Base-by-base conservation (phyloP, 2,113 vertebrate genomes). In the Macroglossus sobrinus region DNA sequence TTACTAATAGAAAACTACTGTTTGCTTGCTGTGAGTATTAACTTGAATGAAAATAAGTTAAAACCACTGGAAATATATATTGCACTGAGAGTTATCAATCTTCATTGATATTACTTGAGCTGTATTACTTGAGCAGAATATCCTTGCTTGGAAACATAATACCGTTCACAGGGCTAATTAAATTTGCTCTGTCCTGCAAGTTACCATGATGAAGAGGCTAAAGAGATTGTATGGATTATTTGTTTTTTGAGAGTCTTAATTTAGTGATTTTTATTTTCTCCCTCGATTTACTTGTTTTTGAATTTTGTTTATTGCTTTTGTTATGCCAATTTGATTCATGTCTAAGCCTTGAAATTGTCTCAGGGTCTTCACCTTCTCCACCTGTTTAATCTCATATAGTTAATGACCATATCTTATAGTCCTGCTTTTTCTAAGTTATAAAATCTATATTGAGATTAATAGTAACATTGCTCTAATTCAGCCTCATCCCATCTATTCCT, bases 291-390 rank as follows among this genome's bases (percentile, higher is more conserved):
- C 45, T 91, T 30, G 26, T 38, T 92, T 92, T 79, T 61, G 53
- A 92, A 87, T 85, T 92, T 53, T 79, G 11, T 75, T 78, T 93
- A 43, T 47, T 86, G 79, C 78, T 72, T 87, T 45, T 80, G 33
- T 43, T 7, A 57, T 66, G 59, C 21, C 59, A 81, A 4, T 84
- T 92, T 80, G 91, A 76, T 72, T 97, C 47, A 78, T 91, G 71
- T 87, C 40, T 43, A 63, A 90, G 38, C n/a, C 75, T 53, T 55
- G 35, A 81, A 92, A 88, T 88, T 21, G 63, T 93, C 26, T 75
- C 76, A 85, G n/a, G 22, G 26, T 53, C 57, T 33, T 30, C 30
- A 80, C 6, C 7, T 64, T 94, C 16, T 66, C 33, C 8, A 71
- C 45, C 43, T 76, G 2, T 59, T 87, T 93, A 86, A 63, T 50